Percentiles rank a stretch among this genome's conserved stretches.
Evolutionary conservation across 2,888 invertebrate genomes (phyloP).

Genomic region (Augochlorella aurata): DNA sequence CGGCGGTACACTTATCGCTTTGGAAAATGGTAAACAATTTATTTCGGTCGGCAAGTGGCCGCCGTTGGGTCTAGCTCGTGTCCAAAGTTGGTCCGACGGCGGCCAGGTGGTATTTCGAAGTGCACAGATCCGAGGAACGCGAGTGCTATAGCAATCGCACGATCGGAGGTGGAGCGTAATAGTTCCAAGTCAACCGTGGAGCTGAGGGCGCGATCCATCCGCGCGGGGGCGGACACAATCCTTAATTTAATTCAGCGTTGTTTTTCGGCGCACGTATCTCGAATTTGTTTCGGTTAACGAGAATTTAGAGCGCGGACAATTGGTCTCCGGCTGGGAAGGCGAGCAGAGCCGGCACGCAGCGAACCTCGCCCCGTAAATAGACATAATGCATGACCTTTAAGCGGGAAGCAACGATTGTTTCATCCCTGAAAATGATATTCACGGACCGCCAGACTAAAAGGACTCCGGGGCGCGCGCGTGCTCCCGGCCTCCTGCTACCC

Average conservation of each 20-base stretch:
- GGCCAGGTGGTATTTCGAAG: no score
- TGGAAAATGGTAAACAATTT: no score
- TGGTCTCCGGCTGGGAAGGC: not conserved
- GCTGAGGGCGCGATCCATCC: not conserved
- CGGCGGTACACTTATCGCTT: not conserved
- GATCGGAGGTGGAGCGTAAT: not conserved
- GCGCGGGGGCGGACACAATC: not conserved
- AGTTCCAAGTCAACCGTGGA: not conserved
- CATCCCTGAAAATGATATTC: constrained; percentile 68
- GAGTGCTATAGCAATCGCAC: not conserved
- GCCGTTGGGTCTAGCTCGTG: no score
- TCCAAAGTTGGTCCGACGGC: no score
- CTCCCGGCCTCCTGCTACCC: not conserved
- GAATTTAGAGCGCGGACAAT: constrained; percentile 14
- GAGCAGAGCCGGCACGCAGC: not conserved
- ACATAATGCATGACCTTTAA: constrained; percentile 62
- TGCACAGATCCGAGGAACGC: not conserved
- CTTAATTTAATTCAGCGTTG: constrained; percentile 4
- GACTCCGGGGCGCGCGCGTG: constrained; percentile 19
- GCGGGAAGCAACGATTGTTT: constrained; percentile 59
- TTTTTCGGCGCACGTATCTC: constrained; percentile 5
- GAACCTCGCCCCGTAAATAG: constrained; percentile 43
- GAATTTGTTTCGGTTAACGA: constrained; percentile 6
- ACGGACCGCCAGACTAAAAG: constrained; percentile 54
- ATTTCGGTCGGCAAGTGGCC: no score